These are phyloP conservation scores for Podarcis siculus DNA, from an alignment of 2,797 vertebrate species.

Conservation along the genomic window DNA sequence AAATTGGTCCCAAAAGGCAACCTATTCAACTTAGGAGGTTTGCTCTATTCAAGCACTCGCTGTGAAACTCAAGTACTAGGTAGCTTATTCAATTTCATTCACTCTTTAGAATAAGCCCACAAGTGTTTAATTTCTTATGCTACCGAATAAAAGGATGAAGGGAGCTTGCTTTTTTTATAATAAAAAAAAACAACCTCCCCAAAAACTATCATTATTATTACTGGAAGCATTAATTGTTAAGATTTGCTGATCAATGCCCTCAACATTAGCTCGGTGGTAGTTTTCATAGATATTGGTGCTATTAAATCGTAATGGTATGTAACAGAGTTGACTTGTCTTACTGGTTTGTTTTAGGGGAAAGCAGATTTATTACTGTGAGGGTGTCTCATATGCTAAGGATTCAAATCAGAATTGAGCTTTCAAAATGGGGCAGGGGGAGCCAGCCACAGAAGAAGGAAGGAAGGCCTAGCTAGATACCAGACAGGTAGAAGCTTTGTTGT, in stretches of 20 bases:
- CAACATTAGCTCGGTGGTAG: constrained; percentile 85
- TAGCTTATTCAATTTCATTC: constrained; percentile 99
- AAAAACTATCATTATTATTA: constrained; percentile 67
- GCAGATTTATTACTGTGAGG: not conserved
- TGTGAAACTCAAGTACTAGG: constrained; percentile 98
- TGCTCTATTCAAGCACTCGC: constrained; percentile 98
- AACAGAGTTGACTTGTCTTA: not conserved
- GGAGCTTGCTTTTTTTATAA: constrained; percentile 53
- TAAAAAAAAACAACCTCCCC: constrained; percentile 37
- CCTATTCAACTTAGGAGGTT: constrained; percentile 98
- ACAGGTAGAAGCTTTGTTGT: not conserved
- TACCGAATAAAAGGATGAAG: constrained; percentile 76
- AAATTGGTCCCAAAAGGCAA: constrained; percentile 99
- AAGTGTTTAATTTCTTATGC: constrained; percentile 99
- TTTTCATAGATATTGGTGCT: constrained; percentile 55
- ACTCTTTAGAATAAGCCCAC: constrained; percentile 95
- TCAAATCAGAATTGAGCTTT: not conserved
- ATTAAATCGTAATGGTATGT: constrained; percentile 55
- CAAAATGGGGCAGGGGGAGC: not conserved
- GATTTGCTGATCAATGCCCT: constrained; percentile 90
- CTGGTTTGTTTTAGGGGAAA: constrained; percentile 21
- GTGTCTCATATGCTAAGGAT: not conserved
- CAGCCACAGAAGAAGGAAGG: not conserved
- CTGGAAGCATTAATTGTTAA: constrained; percentile 89
- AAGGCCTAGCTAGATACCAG: accelerated